Conservation (phyloP, 2,888 invertebrate genomes). For the Hedychridium roseum region DNA sequence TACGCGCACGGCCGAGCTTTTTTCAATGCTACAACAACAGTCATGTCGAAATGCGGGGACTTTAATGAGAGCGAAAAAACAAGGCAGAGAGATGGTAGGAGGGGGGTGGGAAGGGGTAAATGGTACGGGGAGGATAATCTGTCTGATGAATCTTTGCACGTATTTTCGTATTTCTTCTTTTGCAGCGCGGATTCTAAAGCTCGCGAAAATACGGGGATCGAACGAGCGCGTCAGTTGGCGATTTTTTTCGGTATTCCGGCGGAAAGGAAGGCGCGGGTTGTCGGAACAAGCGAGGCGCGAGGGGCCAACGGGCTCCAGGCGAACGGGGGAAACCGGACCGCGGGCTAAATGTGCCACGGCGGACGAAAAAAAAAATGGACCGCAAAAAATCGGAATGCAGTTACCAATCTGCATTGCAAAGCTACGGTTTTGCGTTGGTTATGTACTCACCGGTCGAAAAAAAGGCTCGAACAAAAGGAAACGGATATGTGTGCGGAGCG, state of each 20-base stretch:
- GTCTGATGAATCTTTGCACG: too few species aligned
- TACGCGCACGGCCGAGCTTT: neutral
- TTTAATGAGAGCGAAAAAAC: conserved; percentile 5
- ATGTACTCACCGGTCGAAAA: conserved; percentile 29
- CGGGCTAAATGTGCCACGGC: conserved; percentile 16
- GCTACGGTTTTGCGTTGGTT: conserved; percentile 38
- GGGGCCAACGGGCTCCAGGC: too few species aligned
- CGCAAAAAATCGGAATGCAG: conserved; percentile 46
- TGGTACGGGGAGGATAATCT: conserved; percentile 5
- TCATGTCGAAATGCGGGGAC: too few species aligned
- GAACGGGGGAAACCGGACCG: too few species aligned
- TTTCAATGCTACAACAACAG: too few species aligned
- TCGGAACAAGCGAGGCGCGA: too few species aligned
- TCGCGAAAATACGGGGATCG: too few species aligned
- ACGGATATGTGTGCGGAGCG: conserved; percentile 1
- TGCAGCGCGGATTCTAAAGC: too few species aligned
- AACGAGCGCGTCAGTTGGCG: too few species aligned
- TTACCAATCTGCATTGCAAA: conserved; percentile 57
- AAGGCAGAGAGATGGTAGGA: conserved; percentile 3
- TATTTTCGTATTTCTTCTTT: too few species aligned
- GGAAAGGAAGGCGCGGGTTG: too few species aligned
- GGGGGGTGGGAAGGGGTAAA: conserved; percentile 9
- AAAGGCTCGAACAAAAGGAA: conserved; percentile 8
- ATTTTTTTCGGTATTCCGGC: too few species aligned
- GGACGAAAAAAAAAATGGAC: conserved; percentile 42